Evolutionary conservation across 2,113 vertebrate species (phyloP).

Genomic region (Oceanodroma tethys): DNA sequence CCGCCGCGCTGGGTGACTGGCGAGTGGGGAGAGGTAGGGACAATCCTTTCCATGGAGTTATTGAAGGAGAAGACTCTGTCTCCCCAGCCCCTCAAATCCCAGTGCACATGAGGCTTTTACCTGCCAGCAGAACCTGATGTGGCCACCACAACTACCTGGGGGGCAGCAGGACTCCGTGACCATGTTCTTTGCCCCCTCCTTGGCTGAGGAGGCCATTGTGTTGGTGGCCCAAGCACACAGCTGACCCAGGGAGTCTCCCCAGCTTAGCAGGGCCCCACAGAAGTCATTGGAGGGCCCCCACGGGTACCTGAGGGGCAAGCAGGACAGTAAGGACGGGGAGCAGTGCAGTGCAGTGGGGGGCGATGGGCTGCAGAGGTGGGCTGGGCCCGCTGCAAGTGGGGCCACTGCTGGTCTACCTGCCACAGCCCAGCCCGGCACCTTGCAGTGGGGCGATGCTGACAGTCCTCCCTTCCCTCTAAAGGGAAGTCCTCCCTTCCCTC

Average conservation of each 20-base stretch:
- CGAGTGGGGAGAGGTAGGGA: conserved; percentile 91
- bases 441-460: rapidly evolving
- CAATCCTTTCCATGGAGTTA: not conserved
- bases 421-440: rapidly evolving
- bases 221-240: not conserved
- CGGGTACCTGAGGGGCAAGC: not conserved
- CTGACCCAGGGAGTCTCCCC: not conserved
- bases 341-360: not conserved
- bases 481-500: not conserved
- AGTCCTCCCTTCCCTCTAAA: not conserved
- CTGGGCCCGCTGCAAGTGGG: rapidly evolving
- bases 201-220: not conserved
- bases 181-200: not conserved
- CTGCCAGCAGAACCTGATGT: not conserved
- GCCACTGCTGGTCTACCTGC: not conserved
- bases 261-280: not conserved
- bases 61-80: not conserved
- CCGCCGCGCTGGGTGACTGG: conserved; percentile 89
- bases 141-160: not conserved
- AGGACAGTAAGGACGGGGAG: not conserved
- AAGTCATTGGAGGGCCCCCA: not conserved
- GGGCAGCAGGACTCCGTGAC: rapidly evolving
- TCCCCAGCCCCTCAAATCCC: not conserved
- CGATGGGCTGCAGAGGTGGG: not conserved
- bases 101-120: rapidly evolving